Evolutionary conservation across 2,113 vertebrate species (phyloP).

Genomic region (Bos javanicus): DNA sequence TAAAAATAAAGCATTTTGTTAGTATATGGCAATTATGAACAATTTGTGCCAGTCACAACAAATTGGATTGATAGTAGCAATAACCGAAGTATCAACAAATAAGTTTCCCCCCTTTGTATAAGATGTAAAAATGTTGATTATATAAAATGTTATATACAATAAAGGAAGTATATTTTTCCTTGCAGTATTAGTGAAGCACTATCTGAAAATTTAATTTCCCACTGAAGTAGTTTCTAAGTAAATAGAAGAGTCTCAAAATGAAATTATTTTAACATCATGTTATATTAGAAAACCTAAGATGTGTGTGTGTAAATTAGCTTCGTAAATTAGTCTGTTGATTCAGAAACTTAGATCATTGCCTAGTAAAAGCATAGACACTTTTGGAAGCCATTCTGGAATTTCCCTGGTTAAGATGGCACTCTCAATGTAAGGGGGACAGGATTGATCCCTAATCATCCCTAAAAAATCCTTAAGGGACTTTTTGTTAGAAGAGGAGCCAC

Average conservation of each 20-base stretch:
- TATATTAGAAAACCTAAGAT: not conserved
- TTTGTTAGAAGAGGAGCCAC: not conserved
- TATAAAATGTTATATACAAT: not conserved
- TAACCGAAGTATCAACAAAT: not conserved
- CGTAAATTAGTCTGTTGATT: not conserved
- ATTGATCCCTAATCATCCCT: not conserved
- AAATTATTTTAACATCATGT: not conserved
- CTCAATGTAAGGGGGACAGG: not conserved
- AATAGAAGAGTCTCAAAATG: not conserved
- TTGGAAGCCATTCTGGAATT: not conserved
- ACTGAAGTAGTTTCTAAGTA: constrained; percentile 3
- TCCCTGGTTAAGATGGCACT: not conserved
- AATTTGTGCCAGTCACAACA: not conserved
- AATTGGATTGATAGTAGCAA: not conserved
- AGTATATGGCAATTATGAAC: not conserved
- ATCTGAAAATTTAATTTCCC: not conserved
- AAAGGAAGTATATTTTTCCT: not conserved
- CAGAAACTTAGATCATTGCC: not conserved
- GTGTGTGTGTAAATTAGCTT: not conserved
- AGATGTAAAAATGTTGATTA: not conserved
- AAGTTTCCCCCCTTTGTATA: not conserved
- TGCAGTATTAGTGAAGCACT: not conserved
- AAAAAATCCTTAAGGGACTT: not conserved
- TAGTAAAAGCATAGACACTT: not conserved
- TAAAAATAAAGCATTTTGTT: not conserved